phyloP scores from a whole-genome alignment of 2,113 vertebrate species.

The Oceanodroma tethys region DNA sequence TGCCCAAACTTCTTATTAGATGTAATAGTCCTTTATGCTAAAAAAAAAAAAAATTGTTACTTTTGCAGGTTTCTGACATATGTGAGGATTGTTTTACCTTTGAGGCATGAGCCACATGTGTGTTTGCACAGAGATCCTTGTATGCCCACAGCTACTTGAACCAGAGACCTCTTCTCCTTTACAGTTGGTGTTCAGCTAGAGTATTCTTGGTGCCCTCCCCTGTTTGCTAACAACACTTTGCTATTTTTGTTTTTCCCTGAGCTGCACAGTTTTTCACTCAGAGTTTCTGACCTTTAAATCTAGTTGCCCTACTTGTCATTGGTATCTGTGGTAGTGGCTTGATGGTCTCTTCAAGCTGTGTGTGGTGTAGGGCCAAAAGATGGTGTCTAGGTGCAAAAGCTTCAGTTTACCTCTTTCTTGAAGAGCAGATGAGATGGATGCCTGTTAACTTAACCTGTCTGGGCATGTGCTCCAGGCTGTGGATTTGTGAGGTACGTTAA shows the following conservation, averaged over 20 bases:
- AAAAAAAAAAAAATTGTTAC: background rate
- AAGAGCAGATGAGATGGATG: background rate
- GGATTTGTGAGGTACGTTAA: accelerated
- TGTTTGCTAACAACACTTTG: background rate
- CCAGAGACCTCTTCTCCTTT: background rate
- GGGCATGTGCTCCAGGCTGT: background rate
- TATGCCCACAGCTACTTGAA: background rate
- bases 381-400: background rate
- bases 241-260: background rate
- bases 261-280: background rate
- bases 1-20: background rate
- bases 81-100: background rate
- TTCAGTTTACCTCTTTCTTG: background rate
- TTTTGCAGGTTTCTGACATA: background rate
- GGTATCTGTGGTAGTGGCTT: background rate
- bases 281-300: background rate
- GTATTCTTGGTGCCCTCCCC: background rate
- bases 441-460: background rate
- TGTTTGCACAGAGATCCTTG: background rate
- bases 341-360: background rate
- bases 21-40: background rate
- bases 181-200: background rate
- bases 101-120: background rate
- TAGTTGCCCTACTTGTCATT: background rate
- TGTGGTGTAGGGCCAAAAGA: background rate